Base-by-base conservation (phyloP, 1,140 invertebrate genomes). In the Aphidius ervi region DNA sequence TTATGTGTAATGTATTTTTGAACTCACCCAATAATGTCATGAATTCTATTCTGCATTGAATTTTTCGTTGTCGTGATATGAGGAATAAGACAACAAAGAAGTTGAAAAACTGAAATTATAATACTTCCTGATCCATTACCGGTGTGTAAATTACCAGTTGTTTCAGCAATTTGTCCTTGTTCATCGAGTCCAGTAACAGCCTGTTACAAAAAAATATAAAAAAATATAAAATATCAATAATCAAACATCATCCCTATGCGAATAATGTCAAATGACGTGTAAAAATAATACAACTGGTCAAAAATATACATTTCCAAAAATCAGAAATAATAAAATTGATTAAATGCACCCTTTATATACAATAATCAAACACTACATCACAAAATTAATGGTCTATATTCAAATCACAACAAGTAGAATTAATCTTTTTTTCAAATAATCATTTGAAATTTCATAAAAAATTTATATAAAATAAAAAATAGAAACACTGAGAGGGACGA, bases 21-120 rank as follows among this genome's bases (percentile, higher is more conserved):
- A 61, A 74, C 75, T 79, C 64, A 79, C 78, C 76, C 76, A n/a
- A 71, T 69, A 54, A 80, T 73, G 64, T 80, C 77, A 62, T 77
- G 76, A 23, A 79, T 65, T 10, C 77, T 74, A 58, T 64, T 69
- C 61, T 78, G 77, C 40, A 76, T 67, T 46, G 58, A 53, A 48
- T 63, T 58, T 65, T 76, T 78, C 46, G 79, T 74, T 54, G 74
- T 74, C 31, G 74, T 71, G 53, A 70, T 70, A 69, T 75, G 76
- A 7, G 75, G 73, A 62, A 80, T 68, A 62, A 79, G 67, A 60
- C 71, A 70, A 67, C 76, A 79, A 37, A 80, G 73, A 68, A 80
- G 72, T 66, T 80, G 78, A 64, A 73, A 69, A 64, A 69, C 69
- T 53, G 71, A 74, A 46, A 70, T 70, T 7, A 71, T 58, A 41